phyloP scores from a whole-genome alignment of 1,140 invertebrate genomes.

The Hormaphis cornu region DNA sequence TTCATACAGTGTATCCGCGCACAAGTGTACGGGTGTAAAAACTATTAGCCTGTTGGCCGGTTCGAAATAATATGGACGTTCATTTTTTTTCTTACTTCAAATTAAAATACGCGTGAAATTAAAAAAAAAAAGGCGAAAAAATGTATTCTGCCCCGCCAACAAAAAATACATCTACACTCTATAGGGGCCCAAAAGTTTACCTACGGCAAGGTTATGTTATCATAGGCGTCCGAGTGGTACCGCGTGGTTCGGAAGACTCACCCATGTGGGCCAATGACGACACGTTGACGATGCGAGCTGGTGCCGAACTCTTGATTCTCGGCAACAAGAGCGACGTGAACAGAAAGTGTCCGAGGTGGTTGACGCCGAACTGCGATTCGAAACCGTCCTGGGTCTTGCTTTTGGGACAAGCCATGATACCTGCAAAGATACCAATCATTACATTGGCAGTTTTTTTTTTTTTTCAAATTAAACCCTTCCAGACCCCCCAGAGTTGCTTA shows the following conservation, averaged over 20 bases:
- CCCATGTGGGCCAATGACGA: slow-evolving; percentile 54
- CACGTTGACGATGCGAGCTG: slow-evolving; percentile 58
- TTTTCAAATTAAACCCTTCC: not conserved
- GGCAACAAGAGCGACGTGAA: slow-evolving; percentile 67
- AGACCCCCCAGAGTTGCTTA: too few species aligned
- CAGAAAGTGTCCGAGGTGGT: slow-evolving; percentile 76
- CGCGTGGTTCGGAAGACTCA: slow-evolving; percentile 37
- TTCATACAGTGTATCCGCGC: not conserved
- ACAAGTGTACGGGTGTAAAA: too few species aligned
- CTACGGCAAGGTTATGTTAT: too few species aligned
- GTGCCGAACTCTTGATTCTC: slow-evolving; percentile 49
- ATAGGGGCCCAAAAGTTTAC: too few species aligned
- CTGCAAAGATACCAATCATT: slow-evolving; percentile 35
- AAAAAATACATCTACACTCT: too few species aligned
- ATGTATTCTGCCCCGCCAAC: too few species aligned
- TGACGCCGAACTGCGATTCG: slow-evolving; percentile 67
- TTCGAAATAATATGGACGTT: too few species aligned
- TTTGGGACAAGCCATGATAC: slow-evolving; percentile 60
- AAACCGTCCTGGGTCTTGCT: slow-evolving; percentile 50
- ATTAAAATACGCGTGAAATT: too few species aligned
- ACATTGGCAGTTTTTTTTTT: too few species aligned
- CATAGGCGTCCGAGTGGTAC: too few species aligned
- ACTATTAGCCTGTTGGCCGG: too few species aligned
- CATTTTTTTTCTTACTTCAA: too few species aligned
- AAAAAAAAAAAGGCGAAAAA: not conserved